A percentile compares a stretch with the other conserved stretches of the same genome.
Evolutionary conservation across 2,797 vertebrate genomes (phyloP).

Genomic region (Microctenopoma stevenorrisi): DNA sequence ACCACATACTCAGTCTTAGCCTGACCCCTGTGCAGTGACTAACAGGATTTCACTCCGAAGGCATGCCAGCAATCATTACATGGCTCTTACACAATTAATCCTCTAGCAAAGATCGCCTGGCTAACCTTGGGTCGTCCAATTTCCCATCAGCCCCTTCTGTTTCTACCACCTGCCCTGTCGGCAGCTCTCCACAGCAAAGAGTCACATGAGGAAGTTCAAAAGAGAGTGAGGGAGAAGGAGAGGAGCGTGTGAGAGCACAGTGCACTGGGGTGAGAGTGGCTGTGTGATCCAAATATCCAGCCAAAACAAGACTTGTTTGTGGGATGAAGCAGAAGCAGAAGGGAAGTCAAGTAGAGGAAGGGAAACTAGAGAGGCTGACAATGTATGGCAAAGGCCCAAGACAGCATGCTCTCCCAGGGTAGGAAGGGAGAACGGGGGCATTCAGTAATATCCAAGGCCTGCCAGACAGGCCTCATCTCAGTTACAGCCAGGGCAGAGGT

Average conservation of each 20-base stretch:
- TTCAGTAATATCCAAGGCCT: conserved; percentile 48
- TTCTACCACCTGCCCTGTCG: conserved; percentile 70
- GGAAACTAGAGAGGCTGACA: conserved; percentile 57
- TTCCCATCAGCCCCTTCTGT: conserved; percentile 75
- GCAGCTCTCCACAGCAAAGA: conserved; percentile 30
- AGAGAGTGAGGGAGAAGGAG: conserved; percentile 15
- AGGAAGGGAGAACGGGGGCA: conserved; percentile 37
- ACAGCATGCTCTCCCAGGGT: conserved; percentile 41
- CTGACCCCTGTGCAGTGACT: conserved; percentile 70
- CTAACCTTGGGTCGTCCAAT: conserved; percentile 79
- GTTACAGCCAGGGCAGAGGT: conserved; percentile 74
- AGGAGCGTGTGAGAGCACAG: conserved; percentile 12
- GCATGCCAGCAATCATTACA: conserved; percentile 82
- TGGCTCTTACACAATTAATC: conserved; percentile 85
- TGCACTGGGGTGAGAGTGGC: conserved; percentile 17
- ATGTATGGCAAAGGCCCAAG: conserved; percentile 76
- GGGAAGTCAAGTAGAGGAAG: conserved; percentile 69
- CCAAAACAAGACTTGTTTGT: conserved; percentile 58
- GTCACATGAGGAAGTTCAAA: conserved; percentile 58
- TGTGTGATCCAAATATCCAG: conserved; percentile 52
- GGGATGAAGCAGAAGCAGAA: conserved; percentile 41
- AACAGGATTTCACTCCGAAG: conserved; percentile 80
- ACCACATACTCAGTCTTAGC: conserved; percentile 48
- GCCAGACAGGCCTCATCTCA: conserved; percentile 60
- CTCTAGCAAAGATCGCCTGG: conserved; percentile 70